These are phyloP conservation scores for Mobula hypostoma DNA, from an alignment of 2,113 vertebrate genomes.

Conservation along the genomic window DNA sequence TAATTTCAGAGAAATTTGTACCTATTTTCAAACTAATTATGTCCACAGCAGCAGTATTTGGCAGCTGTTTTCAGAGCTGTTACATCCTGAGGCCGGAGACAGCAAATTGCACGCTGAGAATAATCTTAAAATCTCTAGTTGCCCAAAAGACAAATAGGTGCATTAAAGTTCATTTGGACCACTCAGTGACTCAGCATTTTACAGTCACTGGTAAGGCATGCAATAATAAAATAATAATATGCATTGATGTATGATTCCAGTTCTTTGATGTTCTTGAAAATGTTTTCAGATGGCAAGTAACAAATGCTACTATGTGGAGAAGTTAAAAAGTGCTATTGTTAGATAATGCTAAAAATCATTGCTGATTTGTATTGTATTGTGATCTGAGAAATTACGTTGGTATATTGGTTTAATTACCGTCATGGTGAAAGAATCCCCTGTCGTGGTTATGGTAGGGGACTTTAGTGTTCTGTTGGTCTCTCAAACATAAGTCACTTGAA, in stretches of 20 bases:
- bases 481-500: neutral
- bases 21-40: neutral
- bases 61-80: neutral
- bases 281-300: neutral
- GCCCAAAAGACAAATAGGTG: neutral
- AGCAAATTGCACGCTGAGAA: neutral
- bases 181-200: neutral
- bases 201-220: too few species aligned
- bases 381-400: neutral
- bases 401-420: neutral
- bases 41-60: neutral
- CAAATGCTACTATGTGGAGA: too few species aligned
- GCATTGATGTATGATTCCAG: neutral
- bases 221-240: too few species aligned
- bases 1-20: neutral
- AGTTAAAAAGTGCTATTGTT: neutral
- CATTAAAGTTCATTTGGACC: neutral
- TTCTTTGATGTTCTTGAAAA: neutral
- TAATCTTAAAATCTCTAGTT: neutral
- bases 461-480: neutral
- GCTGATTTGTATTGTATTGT: neutral
- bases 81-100: neutral
- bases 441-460: neutral
- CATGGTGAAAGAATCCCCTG: neutral
- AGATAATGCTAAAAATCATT: neutral